phyloP scores from a whole-genome alignment of 2,797 vertebrate genomes.

The Myripristis murdjan region DNA sequence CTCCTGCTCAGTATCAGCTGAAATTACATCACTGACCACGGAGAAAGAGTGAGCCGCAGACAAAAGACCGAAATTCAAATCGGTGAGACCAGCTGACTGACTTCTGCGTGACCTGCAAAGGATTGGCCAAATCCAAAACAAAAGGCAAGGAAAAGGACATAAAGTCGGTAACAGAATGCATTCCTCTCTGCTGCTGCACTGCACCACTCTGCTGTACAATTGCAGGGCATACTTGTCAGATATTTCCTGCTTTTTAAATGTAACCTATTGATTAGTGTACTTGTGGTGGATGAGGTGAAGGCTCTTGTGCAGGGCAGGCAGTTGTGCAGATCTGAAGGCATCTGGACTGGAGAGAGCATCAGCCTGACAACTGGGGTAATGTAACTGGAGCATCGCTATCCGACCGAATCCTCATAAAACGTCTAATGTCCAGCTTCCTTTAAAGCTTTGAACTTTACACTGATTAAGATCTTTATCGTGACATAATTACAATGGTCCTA shows the following conservation, averaged over 20 bases:
- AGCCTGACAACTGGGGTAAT: slow-evolving; percentile 76
- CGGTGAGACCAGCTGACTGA: slow-evolving; percentile 38
- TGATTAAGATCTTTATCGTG: slow-evolving; percentile 84
- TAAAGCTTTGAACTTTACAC: slow-evolving; percentile 83
- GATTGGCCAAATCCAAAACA: slow-evolving; percentile 59
- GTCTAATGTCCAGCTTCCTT: slow-evolving; percentile 78
- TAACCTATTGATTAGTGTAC: slow-evolving; percentile 70
- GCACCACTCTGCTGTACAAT: slow-evolving; percentile 42
- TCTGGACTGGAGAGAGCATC: slow-evolving; percentile 55
- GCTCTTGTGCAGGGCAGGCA: slow-evolving; percentile 26
- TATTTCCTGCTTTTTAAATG: slow-evolving; percentile 49
- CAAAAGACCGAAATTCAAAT: slow-evolving; percentile 39
- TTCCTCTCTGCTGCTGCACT: slow-evolving; percentile 21
- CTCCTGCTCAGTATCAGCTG: slow-evolving; percentile 36
- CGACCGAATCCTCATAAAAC: slow-evolving; percentile 69
- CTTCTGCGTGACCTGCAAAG: slow-evolving; percentile 36
- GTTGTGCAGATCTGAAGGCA: slow-evolving; percentile 54
- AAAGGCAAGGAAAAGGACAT: slow-evolving; percentile 39
- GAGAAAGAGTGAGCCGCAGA: slow-evolving; percentile 40
- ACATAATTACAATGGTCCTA: slow-evolving; percentile 75
- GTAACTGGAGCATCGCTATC: slow-evolving; percentile 72
- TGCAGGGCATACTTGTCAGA: slow-evolving; percentile 41
- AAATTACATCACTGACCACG: slow-evolving; percentile 57
- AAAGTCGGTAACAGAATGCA: slow-evolving; percentile 50
- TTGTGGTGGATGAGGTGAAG: slow-evolving; percentile 47